Base-by-base conservation (phyloP, 2,113 vertebrate genomes). In the Hylia prasina region DNA sequence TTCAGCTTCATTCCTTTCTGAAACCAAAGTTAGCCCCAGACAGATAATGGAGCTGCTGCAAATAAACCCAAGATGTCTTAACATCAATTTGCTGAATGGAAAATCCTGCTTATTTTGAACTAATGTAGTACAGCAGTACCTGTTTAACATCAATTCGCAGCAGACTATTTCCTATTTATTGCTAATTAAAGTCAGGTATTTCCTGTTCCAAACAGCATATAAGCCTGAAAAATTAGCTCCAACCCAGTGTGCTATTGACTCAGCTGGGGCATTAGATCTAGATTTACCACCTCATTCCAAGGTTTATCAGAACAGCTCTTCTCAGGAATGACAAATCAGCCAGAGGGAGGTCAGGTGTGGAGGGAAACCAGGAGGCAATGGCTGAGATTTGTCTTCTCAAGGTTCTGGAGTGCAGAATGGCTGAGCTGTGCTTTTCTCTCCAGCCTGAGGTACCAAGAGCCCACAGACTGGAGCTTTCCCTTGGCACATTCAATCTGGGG, bases 101-200 rank as follows among this genome's bases (percentile, higher is more conserved):
- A 94, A 95, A 94, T 92, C 88, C 65, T 94, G 48, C 93, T 92
- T 93, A 93, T 96, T 97, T 96, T 82, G 84, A 77, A 93, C 90
- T 94, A 68, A 64, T 88, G 97, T 89, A 96, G 70, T 89, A 89
- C 83, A 97, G 96, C 89, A 73, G 94, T 92, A 97, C 82, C 81
- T 97, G 95, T 85, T 90, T 86, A 97, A 87, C 83, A 95, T 95
- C 94, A 97, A 95, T 97, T 96, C 70, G 75, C 56, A 84, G 93
- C 79, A 97, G 95, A 97, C 95, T 94, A 95, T 89, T 97, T 96
- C 96, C 96, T 89, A 97, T 84, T 95, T 96, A 94, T 85, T 91
- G 91, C 96, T 94, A 98, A 93, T 93, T 79, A 95, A 94, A 98
- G 96, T 94, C 30, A 93, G 45, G 15, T 82, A 98, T 97, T 97